phyloP scores from a whole-genome alignment of 2,113 vertebrate genomes.

The Ornithorhynchus anatinus region DNA sequence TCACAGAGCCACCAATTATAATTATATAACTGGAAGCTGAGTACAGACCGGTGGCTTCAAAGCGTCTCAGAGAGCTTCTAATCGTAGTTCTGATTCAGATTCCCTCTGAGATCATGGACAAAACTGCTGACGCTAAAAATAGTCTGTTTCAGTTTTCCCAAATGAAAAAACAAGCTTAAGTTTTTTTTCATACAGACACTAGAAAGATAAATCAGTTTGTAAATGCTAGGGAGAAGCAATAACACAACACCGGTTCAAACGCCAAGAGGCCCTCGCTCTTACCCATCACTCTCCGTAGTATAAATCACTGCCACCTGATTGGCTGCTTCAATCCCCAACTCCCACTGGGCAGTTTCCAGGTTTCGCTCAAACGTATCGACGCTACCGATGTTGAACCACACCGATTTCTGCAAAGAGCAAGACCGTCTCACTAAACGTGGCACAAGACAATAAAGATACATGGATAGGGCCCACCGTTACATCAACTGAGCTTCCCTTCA shows the following conservation, averaged over 20 bases:
- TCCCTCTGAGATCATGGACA: neutral
- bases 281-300: constrained; percentile 73
- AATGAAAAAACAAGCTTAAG: neutral
- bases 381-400: constrained; percentile 80
- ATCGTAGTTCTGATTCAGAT: neutral
- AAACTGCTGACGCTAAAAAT: neutral
- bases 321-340: constrained; percentile 67
- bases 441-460: neutral
- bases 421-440: neutral
- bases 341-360: constrained; percentile 71
- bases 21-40: too few species aligned
- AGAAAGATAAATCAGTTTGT: neutral
- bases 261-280: neutral
- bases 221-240: neutral
- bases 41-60: too few species aligned
- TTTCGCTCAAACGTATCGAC: constrained; percentile 78
- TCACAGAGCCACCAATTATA: too few species aligned
- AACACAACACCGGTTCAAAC: neutral
- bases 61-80: too few species aligned
- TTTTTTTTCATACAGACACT: neutral
- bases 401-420: constrained; percentile 61
- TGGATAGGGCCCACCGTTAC: accelerated
- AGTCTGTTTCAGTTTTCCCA: neutral
- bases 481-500: neutral
- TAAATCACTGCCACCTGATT: constrained; percentile 66